Conservation (phyloP, 2,797 vertebrate genomes). For the Muraenolepis orangiensis region DNA sequence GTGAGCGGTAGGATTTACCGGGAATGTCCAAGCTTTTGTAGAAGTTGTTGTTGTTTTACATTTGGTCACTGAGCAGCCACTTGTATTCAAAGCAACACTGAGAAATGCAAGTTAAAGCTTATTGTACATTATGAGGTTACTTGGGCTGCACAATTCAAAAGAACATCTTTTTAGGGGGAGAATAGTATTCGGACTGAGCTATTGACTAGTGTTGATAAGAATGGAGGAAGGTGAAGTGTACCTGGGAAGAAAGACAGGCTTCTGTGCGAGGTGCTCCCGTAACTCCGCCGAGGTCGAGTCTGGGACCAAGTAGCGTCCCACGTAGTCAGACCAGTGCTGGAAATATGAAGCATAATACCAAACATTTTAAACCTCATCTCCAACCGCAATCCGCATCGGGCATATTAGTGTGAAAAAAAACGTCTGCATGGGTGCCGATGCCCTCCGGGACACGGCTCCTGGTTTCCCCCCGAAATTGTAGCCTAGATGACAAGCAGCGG, state of each 20-base stretch:
- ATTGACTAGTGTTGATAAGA: too few relatives aligned
- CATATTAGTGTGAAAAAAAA: too few relatives aligned
- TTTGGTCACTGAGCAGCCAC: neutral
- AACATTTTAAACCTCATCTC: too few relatives aligned
- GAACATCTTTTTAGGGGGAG: neutral
- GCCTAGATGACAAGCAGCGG: too few relatives aligned
- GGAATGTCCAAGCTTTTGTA: too few relatives aligned
- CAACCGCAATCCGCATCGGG: too few relatives aligned
- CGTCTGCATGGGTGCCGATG: too few relatives aligned
- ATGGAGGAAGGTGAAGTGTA: slow-evolving; percentile 38
- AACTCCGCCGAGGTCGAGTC: slow-evolving; percentile 95
- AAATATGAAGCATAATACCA: slow-evolving; percentile 35
- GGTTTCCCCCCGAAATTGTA: too few relatives aligned
- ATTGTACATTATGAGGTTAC: neutral
- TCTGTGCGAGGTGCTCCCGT: slow-evolving; percentile 95
- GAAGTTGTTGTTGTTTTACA: neutral
- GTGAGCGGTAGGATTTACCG: neutral
- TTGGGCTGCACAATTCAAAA: neutral
- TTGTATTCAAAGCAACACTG: neutral
- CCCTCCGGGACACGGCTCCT: too few relatives aligned
- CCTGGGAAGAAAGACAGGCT: slow-evolving; percentile 97
- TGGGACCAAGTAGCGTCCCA: slow-evolving; percentile 92
- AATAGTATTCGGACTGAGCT: too few relatives aligned
- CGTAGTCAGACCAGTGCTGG: slow-evolving; percentile 96
- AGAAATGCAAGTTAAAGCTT: neutral